phyloP scores from a whole-genome alignment of 2,797 vertebrate genomes.

The Neosilurus hyrtlii region DNA sequence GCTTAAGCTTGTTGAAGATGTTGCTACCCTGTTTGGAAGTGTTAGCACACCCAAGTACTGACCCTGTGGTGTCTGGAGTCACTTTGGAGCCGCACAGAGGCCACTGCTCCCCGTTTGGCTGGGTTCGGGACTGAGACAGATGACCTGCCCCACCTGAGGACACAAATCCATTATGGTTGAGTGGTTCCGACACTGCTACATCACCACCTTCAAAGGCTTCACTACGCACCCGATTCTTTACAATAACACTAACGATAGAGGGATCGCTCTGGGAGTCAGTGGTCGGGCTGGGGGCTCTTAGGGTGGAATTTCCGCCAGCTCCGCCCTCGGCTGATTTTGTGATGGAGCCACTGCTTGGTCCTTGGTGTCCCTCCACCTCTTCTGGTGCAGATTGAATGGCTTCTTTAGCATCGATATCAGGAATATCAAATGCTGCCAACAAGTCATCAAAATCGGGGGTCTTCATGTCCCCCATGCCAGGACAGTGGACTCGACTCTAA shows the following conservation, averaged over 20 bases:
- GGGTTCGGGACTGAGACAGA: slow-evolving; percentile 67
- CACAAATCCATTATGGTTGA: slow-evolving; percentile 78
- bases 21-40: slow-evolving; percentile 72
- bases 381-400: slow-evolving; percentile 91
- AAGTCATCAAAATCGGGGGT: slow-evolving; percentile 98
- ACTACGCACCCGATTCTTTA: slow-evolving; percentile 91
- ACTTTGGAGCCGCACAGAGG: slow-evolving; percentile 70
- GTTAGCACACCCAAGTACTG: slow-evolving; percentile 61
- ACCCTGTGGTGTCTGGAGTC: slow-evolving; percentile 61
- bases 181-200: slow-evolving; percentile 59
- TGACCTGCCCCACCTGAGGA: slow-evolving; percentile 66
- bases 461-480: slow-evolving; percentile 98
- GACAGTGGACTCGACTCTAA: slow-evolving; percentile 71
- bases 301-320: slow-evolving; percentile 65
- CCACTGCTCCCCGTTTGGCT: slow-evolving; percentile 77
- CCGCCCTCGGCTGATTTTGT: slow-evolving; percentile 54
- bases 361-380: slow-evolving; percentile 81
- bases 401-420: slow-evolving; percentile 94
- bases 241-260: slow-evolving; percentile 91
- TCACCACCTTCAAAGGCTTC: slow-evolving; percentile 74
- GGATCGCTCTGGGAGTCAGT: slow-evolving; percentile 79
- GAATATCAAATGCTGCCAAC: slow-evolving; percentile 96
- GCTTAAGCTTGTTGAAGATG: slow-evolving; percentile 79
- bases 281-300: slow-evolving; percentile 70
- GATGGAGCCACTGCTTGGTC: slow-evolving; percentile 55